phyloP scores from a whole-genome alignment of 2,888 invertebrate species.

The Fabriciana adippe region DNA sequence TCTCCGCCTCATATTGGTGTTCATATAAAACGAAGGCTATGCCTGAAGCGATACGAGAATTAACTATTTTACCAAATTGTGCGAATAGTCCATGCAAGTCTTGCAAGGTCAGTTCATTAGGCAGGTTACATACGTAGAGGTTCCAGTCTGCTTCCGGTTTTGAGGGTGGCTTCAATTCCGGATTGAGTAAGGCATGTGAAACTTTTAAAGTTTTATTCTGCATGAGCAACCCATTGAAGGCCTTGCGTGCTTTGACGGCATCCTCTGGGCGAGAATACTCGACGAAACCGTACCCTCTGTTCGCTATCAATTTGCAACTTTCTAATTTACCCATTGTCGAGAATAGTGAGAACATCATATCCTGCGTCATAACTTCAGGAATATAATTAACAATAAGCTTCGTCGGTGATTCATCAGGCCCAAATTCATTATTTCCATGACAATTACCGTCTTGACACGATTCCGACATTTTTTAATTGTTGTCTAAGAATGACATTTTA shows the following conservation, averaged over 20 bases:
- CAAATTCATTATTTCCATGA: slow-evolving; percentile 80
- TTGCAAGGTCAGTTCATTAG: slow-evolving; percentile 81
- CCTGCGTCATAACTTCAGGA: slow-evolving; percentile 83
- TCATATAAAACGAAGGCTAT: slow-evolving; percentile 81
- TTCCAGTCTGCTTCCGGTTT: slow-evolving; percentile 83
- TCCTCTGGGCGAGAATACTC: slow-evolving; percentile 79
- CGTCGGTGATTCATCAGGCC: slow-evolving; percentile 81
- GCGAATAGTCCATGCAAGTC: slow-evolving; percentile 81
- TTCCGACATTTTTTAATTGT: slow-evolving; percentile 84
- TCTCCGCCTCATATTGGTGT: slow-evolving; percentile 77
- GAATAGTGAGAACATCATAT: slow-evolving; percentile 82
- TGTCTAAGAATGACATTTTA: slow-evolving; percentile 81
- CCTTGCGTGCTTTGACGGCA: slow-evolving; percentile 78
- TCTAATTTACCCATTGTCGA: slow-evolving; percentile 82
- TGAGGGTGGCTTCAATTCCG: slow-evolving; percentile 76
- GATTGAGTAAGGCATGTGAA: slow-evolving; percentile 78
- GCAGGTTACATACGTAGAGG: slow-evolving; percentile 81
- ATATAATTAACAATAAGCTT: slow-evolving; percentile 83
- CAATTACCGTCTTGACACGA: slow-evolving; percentile 83
- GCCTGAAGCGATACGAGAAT: slow-evolving; percentile 80
- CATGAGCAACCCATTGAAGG: slow-evolving; percentile 79
- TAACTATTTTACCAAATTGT: slow-evolving; percentile 82
- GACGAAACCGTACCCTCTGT: slow-evolving; percentile 82
- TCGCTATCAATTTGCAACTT: slow-evolving; percentile 82
- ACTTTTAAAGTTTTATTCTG: slow-evolving; percentile 81